Conservation (phyloP, 2,797 vertebrate species). For the Antrozous pallidus region DNA sequence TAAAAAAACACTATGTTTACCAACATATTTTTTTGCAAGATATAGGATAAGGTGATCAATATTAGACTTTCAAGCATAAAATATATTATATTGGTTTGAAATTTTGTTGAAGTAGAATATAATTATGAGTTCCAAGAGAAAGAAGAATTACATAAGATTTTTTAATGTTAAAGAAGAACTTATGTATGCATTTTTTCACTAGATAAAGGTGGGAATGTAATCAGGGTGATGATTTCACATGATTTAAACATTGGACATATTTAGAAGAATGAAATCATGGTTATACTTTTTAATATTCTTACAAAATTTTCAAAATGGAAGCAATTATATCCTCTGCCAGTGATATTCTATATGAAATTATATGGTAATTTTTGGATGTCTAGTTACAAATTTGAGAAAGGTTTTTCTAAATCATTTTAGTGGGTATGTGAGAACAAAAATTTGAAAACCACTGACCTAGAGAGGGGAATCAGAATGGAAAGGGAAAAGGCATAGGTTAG, state of each 20-base stretch:
- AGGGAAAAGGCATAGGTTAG: not conserved
- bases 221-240: not conserved
- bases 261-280: constrained; percentile 36
- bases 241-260: not conserved
- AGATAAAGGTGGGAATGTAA: not conserved
- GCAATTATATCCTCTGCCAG: not conserved
- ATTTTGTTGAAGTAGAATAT: constrained; percentile 32
- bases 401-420: not conserved
- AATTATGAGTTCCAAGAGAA: constrained; percentile 40
- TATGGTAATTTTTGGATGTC: not conserved
- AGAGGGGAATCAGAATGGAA: not conserved
- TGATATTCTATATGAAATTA: not conserved
- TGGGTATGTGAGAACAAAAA: not conserved
- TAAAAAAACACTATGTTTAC: constrained; percentile 38
- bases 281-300: constrained; percentile 13
- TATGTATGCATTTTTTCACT: constrained; percentile 24
- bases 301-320: not conserved
- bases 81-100: constrained; percentile 29
- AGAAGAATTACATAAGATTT: constrained; percentile 25
- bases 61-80: constrained; percentile 57
- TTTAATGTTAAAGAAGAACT: constrained; percentile 17
- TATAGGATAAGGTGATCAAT: constrained; percentile 59
- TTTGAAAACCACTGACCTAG: not conserved
- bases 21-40: not conserved
- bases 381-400: not conserved